Conservation (phyloP, 1,140 invertebrate genomes). For the Hypsibius dujardini region DNA sequence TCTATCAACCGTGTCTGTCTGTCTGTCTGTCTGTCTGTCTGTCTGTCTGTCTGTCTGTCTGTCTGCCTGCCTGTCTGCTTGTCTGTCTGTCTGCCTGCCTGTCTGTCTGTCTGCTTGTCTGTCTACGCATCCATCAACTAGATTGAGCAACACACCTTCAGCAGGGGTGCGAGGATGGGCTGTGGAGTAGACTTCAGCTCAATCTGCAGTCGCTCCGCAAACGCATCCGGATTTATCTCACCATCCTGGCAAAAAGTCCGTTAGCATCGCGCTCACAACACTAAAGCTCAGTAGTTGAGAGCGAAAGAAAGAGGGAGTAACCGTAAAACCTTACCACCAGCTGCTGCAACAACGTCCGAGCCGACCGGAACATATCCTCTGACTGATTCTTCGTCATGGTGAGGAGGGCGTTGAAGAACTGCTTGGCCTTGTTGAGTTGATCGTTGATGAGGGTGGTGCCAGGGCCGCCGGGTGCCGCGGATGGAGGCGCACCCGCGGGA, state of each 20-base stretch:
- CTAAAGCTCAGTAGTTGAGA: not conserved
- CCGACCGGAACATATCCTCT: not conserved
- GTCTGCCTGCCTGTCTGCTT: too few relatives aligned
- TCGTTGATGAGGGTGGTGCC: not conserved
- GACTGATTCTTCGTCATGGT: not conserved
- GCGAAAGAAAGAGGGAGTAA: not conserved
- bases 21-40: too few relatives aligned
- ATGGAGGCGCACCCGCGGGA: too few relatives aligned
- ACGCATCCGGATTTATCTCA: constrained; percentile 9
- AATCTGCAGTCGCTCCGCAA: not conserved
- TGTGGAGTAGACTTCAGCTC: constrained; percentile 14
- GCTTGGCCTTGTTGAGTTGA: constrained; percentile 9
- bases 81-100: too few relatives aligned
- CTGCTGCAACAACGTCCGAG: not conserved
- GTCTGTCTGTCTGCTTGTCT: too few relatives aligned
- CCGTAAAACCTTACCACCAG: constrained; percentile 8
- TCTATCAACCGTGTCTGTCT: too few relatives aligned
- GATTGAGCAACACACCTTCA: not conserved
- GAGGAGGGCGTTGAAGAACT: constrained; percentile 11
- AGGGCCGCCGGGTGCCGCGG: not conserved
- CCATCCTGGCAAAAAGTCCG: not conserved
- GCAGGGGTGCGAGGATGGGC: constrained; percentile 4
- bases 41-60: too few relatives aligned
- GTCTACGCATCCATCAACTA: too few relatives aligned
- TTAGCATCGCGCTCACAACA: not conserved